Base-by-base conservation (phyloP, 2,797 vertebrate genomes). In the Sternarchorhynchus goeldii region DNA sequence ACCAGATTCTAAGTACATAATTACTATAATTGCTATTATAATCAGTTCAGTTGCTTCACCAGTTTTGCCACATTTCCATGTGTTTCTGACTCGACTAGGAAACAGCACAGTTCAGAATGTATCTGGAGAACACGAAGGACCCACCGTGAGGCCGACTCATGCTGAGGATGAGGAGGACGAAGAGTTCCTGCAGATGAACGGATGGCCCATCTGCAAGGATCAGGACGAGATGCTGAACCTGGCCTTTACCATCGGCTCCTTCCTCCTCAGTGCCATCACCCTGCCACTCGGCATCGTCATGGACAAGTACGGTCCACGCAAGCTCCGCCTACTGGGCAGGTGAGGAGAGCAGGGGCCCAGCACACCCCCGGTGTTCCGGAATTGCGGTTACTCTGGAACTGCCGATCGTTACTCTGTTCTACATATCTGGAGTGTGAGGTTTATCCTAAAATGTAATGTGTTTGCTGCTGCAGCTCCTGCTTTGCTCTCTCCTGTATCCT, bases 231-330 rank as follows among this genome's bases (percentile, higher is more conserved):
- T 97, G 95, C 89, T 99, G 72, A 99, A 99, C 89, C 85, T 99
- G 91, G 98, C 98, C 3, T 99, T 99, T 90, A 99, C 98, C 0
- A 90, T 98, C 0, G 98, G 98, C 79, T 99, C 97, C 87, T 99
- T 99, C 91, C 92, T 99, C 82, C 95, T 99, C 69, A 99, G 97
- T 0, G 97, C 98, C 68, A 99, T 99, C 92, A 98, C 97, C 0
- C 88, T 99, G 83, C 98, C 92, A 25, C 94, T 85, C 70, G 94
- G 94, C 62, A 93, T 98, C n/a, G 94, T 99, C 91, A 99, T 99
- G 98, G 98, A 99, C 90, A 99, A 99, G 88, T 99, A 99, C 0
- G 98, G 98, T 1, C 97, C 98, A 0, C 94, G 98, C 76, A 99
- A 98, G 85, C 93, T 99, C 18, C 91, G 97, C 25, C 92, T 99